phyloP scores from a whole-genome alignment of 2,888 invertebrate species.

The Cremastinae sp. region DNA sequence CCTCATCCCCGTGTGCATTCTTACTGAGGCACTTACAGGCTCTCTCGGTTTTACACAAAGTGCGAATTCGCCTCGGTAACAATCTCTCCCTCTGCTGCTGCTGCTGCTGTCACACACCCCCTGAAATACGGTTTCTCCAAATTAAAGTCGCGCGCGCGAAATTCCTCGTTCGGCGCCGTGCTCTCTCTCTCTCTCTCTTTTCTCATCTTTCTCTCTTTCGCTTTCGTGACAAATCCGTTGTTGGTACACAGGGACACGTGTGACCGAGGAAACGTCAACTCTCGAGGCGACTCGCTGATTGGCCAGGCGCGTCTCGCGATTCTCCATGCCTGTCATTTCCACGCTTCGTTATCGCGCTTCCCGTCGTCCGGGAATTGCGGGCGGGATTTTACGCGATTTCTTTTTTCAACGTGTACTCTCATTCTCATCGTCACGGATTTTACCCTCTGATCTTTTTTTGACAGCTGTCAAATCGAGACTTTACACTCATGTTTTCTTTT shows the following conservation, averaged over 20 bases:
- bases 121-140: slow-evolving; percentile 70
- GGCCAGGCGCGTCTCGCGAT: slow-evolving; percentile 18
- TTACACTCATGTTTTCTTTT: too few relatives aligned
- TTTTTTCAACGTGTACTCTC: slow-evolving; percentile 4
- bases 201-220: too few relatives aligned
- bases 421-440: too few relatives aligned
- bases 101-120: slow-evolving; percentile 31
- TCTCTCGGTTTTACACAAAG: slow-evolving; percentile 31
- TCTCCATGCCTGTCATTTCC: slow-evolving; percentile 20
- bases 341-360: slow-evolving; percentile 26
- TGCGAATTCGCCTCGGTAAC: slow-evolving; percentile 16
- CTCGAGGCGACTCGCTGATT: slow-evolving; percentile 42
- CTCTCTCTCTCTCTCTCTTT: too few relatives aligned
- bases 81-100: slow-evolving; percentile 12
- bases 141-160: slow-evolving; percentile 70
- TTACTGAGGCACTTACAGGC: slow-evolving; percentile 32
- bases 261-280: slow-evolving; percentile 5
- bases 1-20: background rate
- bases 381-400: too few relatives aligned
- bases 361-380: background rate
- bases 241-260: background rate
- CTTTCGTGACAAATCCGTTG: slow-evolving; percentile 25
- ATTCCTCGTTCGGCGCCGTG: slow-evolving; percentile 4
- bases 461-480: too few relatives aligned
- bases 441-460: too few relatives aligned